phyloP scores from a whole-genome alignment of 2,888 invertebrate genomes.

The Seira musarum region DNA sequence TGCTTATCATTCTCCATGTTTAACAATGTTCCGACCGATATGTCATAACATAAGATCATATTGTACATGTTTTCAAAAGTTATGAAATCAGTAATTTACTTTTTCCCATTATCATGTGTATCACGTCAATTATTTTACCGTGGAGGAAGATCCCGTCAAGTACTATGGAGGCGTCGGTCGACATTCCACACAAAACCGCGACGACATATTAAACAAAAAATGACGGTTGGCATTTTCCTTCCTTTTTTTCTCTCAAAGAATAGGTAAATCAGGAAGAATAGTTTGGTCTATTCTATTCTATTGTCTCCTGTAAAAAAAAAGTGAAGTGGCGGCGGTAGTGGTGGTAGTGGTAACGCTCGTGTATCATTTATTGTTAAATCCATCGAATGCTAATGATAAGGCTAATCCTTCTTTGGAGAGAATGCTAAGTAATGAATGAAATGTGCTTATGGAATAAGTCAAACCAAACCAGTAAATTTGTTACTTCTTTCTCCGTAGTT shows the following conservation, averaged over 20 bases:
- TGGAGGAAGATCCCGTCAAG: no score
- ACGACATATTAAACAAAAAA: constrained; percentile 19
- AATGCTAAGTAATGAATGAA: constrained; percentile 43
- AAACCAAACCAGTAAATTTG: constrained; percentile 41
- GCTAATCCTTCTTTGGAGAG: constrained; percentile 52
- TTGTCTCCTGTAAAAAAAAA: constrained; percentile 51
- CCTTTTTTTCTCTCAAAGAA: constrained; percentile 48
- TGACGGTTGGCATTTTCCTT: constrained; percentile 55
- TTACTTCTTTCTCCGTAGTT: constrained; percentile 37
- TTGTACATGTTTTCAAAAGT: no score
- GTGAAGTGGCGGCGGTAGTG: not conserved
- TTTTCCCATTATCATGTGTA: no score
- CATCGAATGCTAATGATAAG: constrained; percentile 46
- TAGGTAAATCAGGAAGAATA: not conserved
- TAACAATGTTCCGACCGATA: no score
- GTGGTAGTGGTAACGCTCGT: constrained; percentile 27
- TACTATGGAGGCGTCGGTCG: no score
- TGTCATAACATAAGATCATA: no score
- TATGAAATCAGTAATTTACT: no score
- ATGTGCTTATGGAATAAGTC: constrained; percentile 43
- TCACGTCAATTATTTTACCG: no score
- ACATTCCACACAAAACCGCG: constrained; percentile 25
- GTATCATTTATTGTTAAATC: constrained; percentile 57
- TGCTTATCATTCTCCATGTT: no score
- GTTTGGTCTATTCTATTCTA: not conserved